Evolutionary conservation across 2,888 invertebrate genomes (phyloP).

Genomic region (Alloplasta piceator): DNA sequence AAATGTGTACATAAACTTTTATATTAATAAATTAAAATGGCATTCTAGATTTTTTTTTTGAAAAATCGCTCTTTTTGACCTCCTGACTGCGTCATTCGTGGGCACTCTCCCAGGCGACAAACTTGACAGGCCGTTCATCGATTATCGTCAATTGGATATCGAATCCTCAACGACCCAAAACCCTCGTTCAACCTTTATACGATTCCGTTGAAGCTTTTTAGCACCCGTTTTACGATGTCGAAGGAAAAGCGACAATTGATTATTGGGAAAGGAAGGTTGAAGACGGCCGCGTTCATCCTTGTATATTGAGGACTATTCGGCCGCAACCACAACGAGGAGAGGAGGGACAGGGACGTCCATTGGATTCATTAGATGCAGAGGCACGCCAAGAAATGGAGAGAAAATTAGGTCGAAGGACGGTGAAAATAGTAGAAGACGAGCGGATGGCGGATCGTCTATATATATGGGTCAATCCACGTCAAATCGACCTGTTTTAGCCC

Average conservation of each 20-base stretch:
- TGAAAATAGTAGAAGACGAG: slow-evolving; percentile 25
- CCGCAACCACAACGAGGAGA: slow-evolving; percentile 46
- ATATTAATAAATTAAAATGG: too few species aligned
- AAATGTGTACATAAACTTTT: too few species aligned
- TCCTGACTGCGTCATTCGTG: not conserved
- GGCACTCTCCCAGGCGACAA: slow-evolving; percentile 37
- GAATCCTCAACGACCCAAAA: slow-evolving; percentile 43
- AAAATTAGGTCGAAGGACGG: slow-evolving; percentile 66
- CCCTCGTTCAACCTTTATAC: slow-evolving; percentile 53
- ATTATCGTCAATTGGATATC: slow-evolving; percentile 59
- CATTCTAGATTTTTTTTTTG: too few species aligned
- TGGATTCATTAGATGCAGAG: slow-evolving; percentile 55
- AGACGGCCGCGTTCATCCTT: slow-evolving; percentile 26
- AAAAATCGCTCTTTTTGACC: too few species aligned
- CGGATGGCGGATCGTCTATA: not conserved
- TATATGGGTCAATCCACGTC: too few species aligned
- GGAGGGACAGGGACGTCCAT: slow-evolving; percentile 37
- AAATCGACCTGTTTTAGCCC: too few species aligned
- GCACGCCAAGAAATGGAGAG: slow-evolving; percentile 24
- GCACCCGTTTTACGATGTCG: slow-evolving; percentile 43
- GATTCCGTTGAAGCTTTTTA: slow-evolving; percentile 54
- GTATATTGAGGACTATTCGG: slow-evolving; percentile 40
- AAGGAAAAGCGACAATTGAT: slow-evolving; percentile 17
- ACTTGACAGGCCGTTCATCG: slow-evolving; percentile 39
- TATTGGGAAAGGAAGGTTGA: not conserved